Evolutionary conservation across 2,888 invertebrate genomes (phyloP).

Genomic region (Xylota segnis): DNA sequence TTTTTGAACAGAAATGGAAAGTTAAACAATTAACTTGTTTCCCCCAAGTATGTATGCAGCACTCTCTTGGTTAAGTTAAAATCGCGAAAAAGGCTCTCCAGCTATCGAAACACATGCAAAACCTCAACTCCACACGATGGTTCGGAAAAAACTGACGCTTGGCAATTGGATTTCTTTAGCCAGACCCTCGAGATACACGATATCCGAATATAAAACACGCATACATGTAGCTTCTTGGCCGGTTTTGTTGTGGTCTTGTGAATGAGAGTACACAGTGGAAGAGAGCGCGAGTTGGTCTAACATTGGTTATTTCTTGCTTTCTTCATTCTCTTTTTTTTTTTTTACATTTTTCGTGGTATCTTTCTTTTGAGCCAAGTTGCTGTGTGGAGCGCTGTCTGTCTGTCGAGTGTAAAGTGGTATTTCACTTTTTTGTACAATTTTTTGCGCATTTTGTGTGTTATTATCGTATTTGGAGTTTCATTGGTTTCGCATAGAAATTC

Average conservation of each 20-base stretch:
- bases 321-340: background rate
- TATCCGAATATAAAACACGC: constrained; percentile 33
- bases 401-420: constrained; percentile 59
- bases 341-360: constrained; percentile 16
- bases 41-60: background rate
- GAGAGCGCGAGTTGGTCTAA: constrained; percentile 46
- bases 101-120: constrained; percentile 18
- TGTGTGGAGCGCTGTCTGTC: constrained; percentile 25
- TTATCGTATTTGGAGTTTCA: constrained; percentile 47
- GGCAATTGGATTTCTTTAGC: constrained; percentile 69
- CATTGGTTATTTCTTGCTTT: constrained; percentile 50
- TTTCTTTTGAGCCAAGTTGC: constrained; percentile 29
- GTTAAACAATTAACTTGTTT: constrained; percentile 17
- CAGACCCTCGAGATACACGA: constrained; percentile 60
- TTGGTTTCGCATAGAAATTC: constrained; percentile 17
- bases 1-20: constrained; percentile 42
- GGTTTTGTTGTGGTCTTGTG: constrained; percentile 57
- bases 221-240: constrained; percentile 46
- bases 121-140: constrained; percentile 57
- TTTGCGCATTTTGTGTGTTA: constrained; percentile 41
- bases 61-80: background rate
- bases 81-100: constrained; percentile 19
- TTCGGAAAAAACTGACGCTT: constrained; percentile 71
- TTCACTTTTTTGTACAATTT: constrained; percentile 43
- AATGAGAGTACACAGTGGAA: constrained; percentile 61